Base-by-base conservation (phyloP, 2,797 vertebrate species). In the Helostoma temminkii region DNA sequence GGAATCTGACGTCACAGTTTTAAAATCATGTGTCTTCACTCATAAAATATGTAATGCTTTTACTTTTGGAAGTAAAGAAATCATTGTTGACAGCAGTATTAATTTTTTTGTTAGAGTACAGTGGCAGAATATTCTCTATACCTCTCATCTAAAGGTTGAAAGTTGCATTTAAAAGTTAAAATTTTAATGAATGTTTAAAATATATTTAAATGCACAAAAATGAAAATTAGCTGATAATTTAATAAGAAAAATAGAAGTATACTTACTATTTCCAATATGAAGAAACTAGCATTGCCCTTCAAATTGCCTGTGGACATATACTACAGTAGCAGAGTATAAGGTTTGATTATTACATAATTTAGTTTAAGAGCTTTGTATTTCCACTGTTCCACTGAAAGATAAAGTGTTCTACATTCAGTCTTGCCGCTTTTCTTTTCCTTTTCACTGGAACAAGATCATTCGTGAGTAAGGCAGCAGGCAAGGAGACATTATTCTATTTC, bases 401-500 rank as follows among this genome's bases (percentile, higher is more conserved):
- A 16, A 55, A 65, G 7, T 32, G 52, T 28, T 57, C 24, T 42
- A 28, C 41, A 59, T 62, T 34, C 3, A 39, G 58, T 36, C 21
- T 34, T 1, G 26, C 46, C n/a, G 16, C 42, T 66, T 47, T 68
- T 24, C 53, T 71, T 76, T 76, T 82, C 9, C 69, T 77, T 79
- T 66, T 78, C 67, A 39, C 36, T 58, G 73, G 9, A 54, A 67
- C 50, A 14, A 16, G 54, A 81, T 76, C 57, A 56, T 76, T 87
- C 78, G 74, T 78, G 55, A 66, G 70, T 59, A 45, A 74, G 45
- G 66, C 72, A 78, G 63, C 68, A 58, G 63, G 68, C 63, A 57
- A 66, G 52, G 65, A 84, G 42, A 43, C 82, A 75, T 81, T 84
- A 81, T 61, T 83, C 9, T 14, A 82, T 88, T 86, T 80, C 68